Base-by-base conservation (phyloP, 2,888 invertebrate species). In the Malachius bipustulatus region DNA sequence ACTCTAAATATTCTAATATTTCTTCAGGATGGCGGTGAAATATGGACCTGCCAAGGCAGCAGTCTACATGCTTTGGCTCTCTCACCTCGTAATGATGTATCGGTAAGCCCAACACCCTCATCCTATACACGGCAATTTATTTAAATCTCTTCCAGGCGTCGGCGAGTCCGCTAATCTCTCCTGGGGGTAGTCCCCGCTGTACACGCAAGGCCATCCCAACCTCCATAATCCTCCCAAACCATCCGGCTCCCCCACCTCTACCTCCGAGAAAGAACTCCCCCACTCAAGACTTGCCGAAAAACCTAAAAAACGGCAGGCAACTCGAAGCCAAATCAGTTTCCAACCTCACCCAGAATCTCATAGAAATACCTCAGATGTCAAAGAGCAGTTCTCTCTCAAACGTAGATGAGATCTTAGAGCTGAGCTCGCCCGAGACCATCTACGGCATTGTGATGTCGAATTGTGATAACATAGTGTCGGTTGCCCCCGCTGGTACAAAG, bases 371-470 rank as follows among this genome's bases (percentile, higher is more conserved):
- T 28, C 51, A 53, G 32, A 52, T 60, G 36, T 49, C 57, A 13
- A 62, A 60, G 41, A 62, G 62, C 41, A 60, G 43, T 46, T 62
- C 62, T 9, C 59, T 62, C 57, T 50, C 60, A 34, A 60, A 62
- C 36, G 55, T 62, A 45, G 49, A 49, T 8, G 45, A 44, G 33
- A 35, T 43, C n/a, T 45, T 63, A 4, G 63, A 63, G 43, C 40
- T 78, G 1, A 79, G 80, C 1, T 76, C 79, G 3, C 77, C 80
- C 0, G 80, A 80, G 54, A 80, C 79, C 3, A 80, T 80, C 36
- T 73, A 72, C 11, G 80, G 80, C 1, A 65, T 80, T 14, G 78
- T 80, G 32, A 79, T 78, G 47, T 78, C 79, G 1, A 66, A 70
- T 44, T 71, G 73, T 46, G 56, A 59, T 38, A 55, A 48, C 43